These are phyloP conservation scores for Mylabris phalerata DNA, from an alignment of 1,140 invertebrate genomes.

Conservation along the genomic window DNA sequence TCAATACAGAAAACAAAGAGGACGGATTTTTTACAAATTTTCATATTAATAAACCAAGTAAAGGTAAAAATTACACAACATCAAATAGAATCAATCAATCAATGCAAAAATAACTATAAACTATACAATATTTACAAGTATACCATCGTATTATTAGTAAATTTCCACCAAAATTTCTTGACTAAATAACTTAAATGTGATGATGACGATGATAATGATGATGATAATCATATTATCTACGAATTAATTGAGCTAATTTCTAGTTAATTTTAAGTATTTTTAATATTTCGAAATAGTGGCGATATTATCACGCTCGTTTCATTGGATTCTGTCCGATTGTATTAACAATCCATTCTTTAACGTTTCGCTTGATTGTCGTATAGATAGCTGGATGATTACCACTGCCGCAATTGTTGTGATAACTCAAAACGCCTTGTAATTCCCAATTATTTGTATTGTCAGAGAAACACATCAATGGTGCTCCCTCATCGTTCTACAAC, in stretches of 20 bases:
- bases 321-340: slow-evolving; percentile 29
- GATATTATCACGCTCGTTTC: no score
- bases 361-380: slow-evolving; percentile 38
- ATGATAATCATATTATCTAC: not conserved
- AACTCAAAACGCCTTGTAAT: slow-evolving; percentile 53
- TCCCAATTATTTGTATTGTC: slow-evolving; percentile 50
- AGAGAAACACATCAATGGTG: slow-evolving; percentile 55
- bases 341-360: slow-evolving; percentile 38
- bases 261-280: not conserved
- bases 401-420: slow-evolving; percentile 53
- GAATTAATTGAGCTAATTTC: slow-evolving; percentile 10
- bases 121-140: slow-evolving; percentile 16
- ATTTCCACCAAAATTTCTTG: not conserved
- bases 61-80: slow-evolving; percentile 6
- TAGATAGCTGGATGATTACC: slow-evolving; percentile 53
- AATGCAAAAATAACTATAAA: slow-evolving; percentile 15
- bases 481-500: slow-evolving; percentile 58
- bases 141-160: not conserved
- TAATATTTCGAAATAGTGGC: no score
- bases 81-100: slow-evolving; percentile 10
- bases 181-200: slow-evolving; percentile 1
- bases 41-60: slow-evolving; percentile 3
- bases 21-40: slow-evolving; percentile 17
- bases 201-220: slow-evolving; percentile 1
- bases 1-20: not conserved